Evolutionary conservation across 2,888 invertebrate species (phyloP).

Genomic region (Melanostoma scalare): DNA sequence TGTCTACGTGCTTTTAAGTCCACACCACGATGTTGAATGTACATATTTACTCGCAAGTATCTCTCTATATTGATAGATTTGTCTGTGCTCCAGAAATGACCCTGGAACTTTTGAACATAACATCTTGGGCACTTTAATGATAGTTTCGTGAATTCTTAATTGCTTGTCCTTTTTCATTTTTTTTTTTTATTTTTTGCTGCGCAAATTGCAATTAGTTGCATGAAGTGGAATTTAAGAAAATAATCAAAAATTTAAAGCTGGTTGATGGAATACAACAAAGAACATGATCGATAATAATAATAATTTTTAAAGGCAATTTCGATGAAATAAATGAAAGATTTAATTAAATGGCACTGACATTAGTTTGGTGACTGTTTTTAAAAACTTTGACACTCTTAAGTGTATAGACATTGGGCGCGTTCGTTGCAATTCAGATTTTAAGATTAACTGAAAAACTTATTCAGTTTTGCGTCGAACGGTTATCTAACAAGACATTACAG

Average conservation of each 20-base stretch:
- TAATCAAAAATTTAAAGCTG: neutral
- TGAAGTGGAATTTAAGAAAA: conserved; percentile 1
- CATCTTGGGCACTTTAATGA: conserved; percentile 58
- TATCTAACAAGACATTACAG: too few relatives aligned
- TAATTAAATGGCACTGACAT: too few relatives aligned
- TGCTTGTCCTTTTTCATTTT: conserved; percentile 49
- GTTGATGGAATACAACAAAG: too few relatives aligned
- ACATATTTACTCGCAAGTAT: neutral
- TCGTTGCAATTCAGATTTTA: too few relatives aligned
- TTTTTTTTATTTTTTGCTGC: neutral
- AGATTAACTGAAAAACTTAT: too few relatives aligned
- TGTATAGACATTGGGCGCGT: too few relatives aligned
- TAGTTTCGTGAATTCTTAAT: conserved; percentile 49
- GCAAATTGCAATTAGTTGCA: conserved; percentile 64
- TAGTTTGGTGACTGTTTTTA: too few relatives aligned
- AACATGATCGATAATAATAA: too few relatives aligned
- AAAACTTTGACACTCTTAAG: too few relatives aligned
- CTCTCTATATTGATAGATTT: conserved; percentile 46
- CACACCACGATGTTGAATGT: conserved; percentile 14
- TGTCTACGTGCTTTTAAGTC: conserved; percentile 51
- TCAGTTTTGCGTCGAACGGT: too few relatives aligned
- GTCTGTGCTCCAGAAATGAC: conserved; percentile 37
- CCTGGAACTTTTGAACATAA: conserved; percentile 51
- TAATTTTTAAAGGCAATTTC: too few relatives aligned
- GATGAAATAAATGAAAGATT: too few relatives aligned